Conservation (phyloP, 2,113 vertebrate species). For the Ictalurus punctatus region DNA sequence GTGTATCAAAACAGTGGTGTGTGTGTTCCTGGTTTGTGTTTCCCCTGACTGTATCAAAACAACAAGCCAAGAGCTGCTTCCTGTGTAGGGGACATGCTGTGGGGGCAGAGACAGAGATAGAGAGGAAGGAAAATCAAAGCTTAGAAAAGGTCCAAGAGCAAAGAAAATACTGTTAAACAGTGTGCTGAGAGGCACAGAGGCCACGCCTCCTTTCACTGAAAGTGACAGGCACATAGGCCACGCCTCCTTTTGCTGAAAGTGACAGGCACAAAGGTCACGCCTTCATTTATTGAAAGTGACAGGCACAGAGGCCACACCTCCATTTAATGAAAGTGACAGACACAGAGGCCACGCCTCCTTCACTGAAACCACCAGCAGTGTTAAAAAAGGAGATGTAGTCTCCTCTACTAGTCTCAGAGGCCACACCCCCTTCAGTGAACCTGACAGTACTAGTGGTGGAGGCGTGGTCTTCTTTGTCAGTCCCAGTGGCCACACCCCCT, state of each 20-base stretch:
- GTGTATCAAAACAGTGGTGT: conserved; percentile 19
- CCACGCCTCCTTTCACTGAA: neutral
- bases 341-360: neutral
- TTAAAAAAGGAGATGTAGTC: too few species aligned
- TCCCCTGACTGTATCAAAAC: conserved; percentile 45
- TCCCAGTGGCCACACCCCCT: neutral
- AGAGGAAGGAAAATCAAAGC: conserved; percentile 32
- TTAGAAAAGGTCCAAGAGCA: neutral
- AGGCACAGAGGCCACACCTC: neutral
- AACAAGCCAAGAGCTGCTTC: conserved; percentile 42
- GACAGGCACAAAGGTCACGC: neutral
- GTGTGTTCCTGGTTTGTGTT: conserved; percentile 38
- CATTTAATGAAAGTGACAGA: neutral
- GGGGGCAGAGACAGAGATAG: neutral
- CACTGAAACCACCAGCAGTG: neutral
- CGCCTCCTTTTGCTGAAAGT: neutral
- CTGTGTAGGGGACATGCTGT: conserved; percentile 37
- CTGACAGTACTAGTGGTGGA: neutral
- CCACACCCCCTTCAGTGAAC: neutral
- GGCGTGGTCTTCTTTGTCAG: neutral
- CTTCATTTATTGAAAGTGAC: neutral
- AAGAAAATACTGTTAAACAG: neutral
- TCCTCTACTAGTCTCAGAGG: too few species aligned
- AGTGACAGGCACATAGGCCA: neutral
- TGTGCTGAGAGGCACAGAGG: neutral